Conservation (phyloP, 2,113 vertebrate genomes). For the Lagopus leucura region DNA sequence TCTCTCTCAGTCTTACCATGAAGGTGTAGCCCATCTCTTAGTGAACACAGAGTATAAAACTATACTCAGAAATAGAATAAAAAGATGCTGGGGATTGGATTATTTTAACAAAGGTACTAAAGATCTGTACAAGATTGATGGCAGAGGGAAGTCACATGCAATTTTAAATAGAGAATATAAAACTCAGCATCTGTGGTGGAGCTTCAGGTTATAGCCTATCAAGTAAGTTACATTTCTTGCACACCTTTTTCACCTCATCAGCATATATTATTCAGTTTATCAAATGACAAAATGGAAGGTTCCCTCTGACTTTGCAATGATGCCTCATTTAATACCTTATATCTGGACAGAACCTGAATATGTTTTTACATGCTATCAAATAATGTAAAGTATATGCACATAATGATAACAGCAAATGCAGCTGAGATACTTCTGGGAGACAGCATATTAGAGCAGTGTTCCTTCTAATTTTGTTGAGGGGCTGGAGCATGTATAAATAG, state of each 20-base stretch:
- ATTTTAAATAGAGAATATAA: neutral
- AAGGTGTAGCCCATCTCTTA: neutral
- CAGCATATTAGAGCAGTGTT: neutral
- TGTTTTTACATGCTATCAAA: conserved; percentile 32
- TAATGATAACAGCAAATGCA: neutral
- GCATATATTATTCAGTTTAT: neutral
- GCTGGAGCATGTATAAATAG: neutral
- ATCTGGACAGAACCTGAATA: neutral
- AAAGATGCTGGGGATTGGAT: neutral
- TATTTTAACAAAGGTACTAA: neutral
- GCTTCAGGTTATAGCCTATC: neutral
- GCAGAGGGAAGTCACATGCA: neutral
- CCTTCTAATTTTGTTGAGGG: conserved; percentile 26
- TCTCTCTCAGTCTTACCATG: neutral
- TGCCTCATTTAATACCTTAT: neutral
- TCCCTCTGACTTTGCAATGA: neutral
- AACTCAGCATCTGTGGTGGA: neutral
- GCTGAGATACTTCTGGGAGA: neutral
- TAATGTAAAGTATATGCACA: conserved; percentile 34
- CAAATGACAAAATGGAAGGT: neutral
- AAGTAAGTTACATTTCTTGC: neutral
- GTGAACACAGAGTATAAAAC: neutral
- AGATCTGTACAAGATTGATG: neutral
- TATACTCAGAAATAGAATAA: neutral
- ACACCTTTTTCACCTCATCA: neutral